Evolutionary conservation across 2,113 vertebrate genomes (phyloP).

Genomic region (Hystrix brachyura): DNA sequence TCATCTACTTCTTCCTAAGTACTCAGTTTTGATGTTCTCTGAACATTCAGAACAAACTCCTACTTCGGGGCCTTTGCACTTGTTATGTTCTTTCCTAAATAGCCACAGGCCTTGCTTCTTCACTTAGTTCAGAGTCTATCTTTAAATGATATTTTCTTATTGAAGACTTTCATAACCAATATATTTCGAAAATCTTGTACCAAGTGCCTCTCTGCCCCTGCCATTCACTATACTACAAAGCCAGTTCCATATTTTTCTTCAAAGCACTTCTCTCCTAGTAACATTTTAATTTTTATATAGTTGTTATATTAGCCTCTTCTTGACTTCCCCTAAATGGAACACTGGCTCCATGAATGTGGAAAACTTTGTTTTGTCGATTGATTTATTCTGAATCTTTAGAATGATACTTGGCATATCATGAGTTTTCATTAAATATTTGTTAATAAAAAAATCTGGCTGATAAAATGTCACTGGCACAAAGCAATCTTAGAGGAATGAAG

Average conservation of each 20-base stretch:
- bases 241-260: not conserved
- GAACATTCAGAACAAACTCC: not conserved
- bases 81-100: not conserved
- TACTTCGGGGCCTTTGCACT: not conserved
- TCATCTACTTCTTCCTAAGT: not conserved
- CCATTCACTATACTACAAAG: not conserved
- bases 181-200: not conserved
- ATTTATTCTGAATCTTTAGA: not conserved
- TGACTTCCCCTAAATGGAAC: not conserved
- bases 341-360: not conserved
- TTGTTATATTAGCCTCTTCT: not conserved
- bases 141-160: not conserved
- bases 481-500: not conserved
- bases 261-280: not conserved
- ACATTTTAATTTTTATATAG: not conserved
- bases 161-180: not conserved
- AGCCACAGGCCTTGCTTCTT: not conserved
- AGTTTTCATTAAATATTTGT: constrained; percentile 8
- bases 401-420: not conserved
- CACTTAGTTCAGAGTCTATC: not conserved
- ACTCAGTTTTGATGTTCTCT: not conserved
- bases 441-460: not conserved
- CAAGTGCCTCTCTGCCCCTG: not conserved
- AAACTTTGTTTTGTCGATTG: constrained; percentile 29
- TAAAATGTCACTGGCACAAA: not conserved